Conservation (phyloP, 1,140 invertebrate genomes). For the Lucilia sericata region DNA sequence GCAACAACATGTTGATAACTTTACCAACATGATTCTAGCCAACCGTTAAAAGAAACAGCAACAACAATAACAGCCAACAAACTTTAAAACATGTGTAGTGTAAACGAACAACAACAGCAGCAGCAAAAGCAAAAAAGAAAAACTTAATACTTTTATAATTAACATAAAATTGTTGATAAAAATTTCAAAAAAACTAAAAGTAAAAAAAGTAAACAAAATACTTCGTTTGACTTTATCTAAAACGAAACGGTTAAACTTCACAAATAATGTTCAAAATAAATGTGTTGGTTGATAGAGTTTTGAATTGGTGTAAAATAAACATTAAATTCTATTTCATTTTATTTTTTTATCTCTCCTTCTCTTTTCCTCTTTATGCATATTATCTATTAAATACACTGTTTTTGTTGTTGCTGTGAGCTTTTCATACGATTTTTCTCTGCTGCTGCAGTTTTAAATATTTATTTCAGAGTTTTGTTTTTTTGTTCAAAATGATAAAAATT, state of each 20-base stretch:
- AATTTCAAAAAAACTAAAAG: not conserved
- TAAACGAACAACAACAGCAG: not conserved
- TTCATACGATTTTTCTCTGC: not conserved
- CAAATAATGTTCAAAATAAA: not conserved
- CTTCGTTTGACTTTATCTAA: not conserved
- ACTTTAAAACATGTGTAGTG: not conserved
- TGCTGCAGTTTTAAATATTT: not conserved
- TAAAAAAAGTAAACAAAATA: not conserved
- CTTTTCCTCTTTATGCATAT: not conserved
- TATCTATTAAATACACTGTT: no score
- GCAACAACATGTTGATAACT: no score
- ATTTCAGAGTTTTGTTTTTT: not conserved
- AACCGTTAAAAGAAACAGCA: no score
- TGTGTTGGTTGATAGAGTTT: not conserved
- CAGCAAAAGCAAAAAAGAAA: no score
- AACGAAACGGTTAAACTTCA: constrained; percentile 1
- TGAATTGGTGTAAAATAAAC: not conserved
- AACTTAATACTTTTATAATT: not conserved
- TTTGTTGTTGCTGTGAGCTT: not conserved
- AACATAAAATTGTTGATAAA: not conserved
- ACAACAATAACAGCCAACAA: no score
- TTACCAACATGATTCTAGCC: no score
- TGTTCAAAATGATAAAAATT: not conserved
- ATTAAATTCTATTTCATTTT: not conserved
- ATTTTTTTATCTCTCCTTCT: not conserved